phyloP scores from a whole-genome alignment of 2,797 vertebrate species.

The Phyllotis vaccarum region DNA sequence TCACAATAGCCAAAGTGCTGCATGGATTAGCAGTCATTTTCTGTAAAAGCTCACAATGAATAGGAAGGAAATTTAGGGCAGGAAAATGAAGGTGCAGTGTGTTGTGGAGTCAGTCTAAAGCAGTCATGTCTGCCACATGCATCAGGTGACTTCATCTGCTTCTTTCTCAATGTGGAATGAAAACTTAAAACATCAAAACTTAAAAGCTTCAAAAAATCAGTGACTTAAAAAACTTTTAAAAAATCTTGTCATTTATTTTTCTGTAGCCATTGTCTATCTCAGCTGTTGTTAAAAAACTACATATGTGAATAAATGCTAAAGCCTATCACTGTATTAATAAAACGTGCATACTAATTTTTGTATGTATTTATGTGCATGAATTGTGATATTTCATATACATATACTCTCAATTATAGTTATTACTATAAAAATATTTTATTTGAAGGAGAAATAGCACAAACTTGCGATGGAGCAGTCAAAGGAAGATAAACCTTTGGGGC shows the following conservation, averaged over 20 bases:
- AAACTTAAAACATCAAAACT: conserved; percentile 60
- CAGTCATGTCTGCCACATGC: conserved; percentile 1
- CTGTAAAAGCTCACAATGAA: conserved; percentile 69
- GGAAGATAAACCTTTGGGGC: background rate
- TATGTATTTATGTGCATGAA: background rate
- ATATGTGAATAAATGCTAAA: background rate
- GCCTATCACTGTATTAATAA: background rate
- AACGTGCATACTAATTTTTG: background rate
- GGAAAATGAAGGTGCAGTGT: conserved; percentile 65
- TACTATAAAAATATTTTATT: conserved; percentile 2
- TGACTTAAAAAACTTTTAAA: background rate
- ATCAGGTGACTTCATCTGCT: conserved; percentile 50
- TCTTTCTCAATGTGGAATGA: conserved; percentile 48
- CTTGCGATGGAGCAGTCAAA: background rate
- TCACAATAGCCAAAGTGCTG: conserved; percentile 64
- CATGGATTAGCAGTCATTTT: conserved; percentile 77
- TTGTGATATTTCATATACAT: background rate
- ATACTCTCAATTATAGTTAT: background rate
- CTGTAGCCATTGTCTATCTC: background rate
- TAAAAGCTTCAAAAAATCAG: conserved; percentile 39
- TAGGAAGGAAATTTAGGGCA: conserved; percentile 70
- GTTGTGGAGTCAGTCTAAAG: conserved; percentile 55
- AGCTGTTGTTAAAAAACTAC: background rate
- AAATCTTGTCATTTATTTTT: background rate
- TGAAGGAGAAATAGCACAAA: background rate